These are phyloP conservation scores for Neodiprion fabricii DNA, from an alignment of 1,140 invertebrate genomes.

Conservation along the genomic window DNA sequence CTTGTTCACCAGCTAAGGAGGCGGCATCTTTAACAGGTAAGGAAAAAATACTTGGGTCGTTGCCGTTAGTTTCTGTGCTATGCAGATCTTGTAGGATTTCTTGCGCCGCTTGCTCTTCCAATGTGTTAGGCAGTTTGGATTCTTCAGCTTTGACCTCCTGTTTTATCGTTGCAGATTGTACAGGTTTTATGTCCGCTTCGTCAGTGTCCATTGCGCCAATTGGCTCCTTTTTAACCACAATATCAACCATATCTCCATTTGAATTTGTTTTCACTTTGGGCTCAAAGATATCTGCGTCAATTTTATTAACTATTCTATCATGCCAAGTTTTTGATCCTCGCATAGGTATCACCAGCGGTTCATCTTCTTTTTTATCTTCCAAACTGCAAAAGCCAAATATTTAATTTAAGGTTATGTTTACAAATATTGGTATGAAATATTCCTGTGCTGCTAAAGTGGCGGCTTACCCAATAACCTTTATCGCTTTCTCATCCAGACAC, in stretches of 20 bases:
- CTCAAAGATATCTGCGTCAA: conserved; percentile 52
- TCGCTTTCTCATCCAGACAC: conserved; percentile 75
- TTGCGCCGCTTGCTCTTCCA: conserved; percentile 66
- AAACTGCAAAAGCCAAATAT: conserved; percentile 56
- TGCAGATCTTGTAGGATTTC: conserved; percentile 65
- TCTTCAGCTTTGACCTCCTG: conserved; percentile 35
- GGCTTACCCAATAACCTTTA: conserved; percentile 73
- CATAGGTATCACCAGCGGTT: conserved; percentile 71
- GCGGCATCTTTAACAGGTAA: conserved; percentile 62
- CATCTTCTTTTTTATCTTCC: conserved; percentile 59
- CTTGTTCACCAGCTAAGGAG: conserved; percentile 64
- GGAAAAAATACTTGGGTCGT: conserved; percentile 48
- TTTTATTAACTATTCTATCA: conserved; percentile 53
- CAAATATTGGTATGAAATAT: conserved; percentile 22
- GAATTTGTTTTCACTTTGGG: conserved; percentile 26
- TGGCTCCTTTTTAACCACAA: conserved; percentile 18
- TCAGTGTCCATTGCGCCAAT: conserved; percentile 23
- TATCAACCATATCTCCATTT: conserved; percentile 22
- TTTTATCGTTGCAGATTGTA: not conserved
- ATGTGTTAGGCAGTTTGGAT: conserved; percentile 45
- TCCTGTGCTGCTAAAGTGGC: too few species aligned
- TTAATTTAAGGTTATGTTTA: conserved; percentile 31
- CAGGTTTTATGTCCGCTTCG: not conserved
- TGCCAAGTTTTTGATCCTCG: conserved; percentile 54
- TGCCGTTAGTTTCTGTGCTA: conserved; percentile 47